A percentile compares a stretch with the other conserved stretches of the same genome.
Conservation (phyloP, 2,888 invertebrate genomes). For the Siphonodentalium dalli region DNA sequence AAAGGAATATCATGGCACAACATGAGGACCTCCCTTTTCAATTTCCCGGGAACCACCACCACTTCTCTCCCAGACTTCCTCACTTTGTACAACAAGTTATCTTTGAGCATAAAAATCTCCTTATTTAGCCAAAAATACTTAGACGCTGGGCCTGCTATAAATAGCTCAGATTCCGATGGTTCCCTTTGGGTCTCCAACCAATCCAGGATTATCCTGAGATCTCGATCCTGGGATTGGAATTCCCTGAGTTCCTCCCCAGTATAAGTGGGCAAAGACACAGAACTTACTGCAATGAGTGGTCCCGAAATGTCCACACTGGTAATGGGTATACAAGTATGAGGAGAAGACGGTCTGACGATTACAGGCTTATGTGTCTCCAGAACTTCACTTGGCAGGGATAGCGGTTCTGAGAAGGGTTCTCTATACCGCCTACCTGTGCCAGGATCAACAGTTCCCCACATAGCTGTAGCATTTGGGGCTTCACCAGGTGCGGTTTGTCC, state of each 20-base stretch:
- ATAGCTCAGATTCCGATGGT: slow-evolving; percentile 4
- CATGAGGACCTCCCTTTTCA: background rate
- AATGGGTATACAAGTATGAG: too few species aligned
- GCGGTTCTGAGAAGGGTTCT: too few species aligned
- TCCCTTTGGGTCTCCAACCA: background rate
- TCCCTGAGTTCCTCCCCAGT: background rate
- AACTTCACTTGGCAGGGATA: too few species aligned
- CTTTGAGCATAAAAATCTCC: background rate
- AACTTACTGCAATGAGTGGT: too few species aligned
- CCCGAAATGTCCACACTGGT: too few species aligned
- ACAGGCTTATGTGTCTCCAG: too few species aligned
- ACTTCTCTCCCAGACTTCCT: background rate
- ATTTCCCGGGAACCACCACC: slow-evolving; percentile 2
- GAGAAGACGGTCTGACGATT: too few species aligned
- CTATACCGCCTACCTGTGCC: too few species aligned
- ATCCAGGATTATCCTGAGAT: background rate
- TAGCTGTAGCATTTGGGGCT: too few species aligned
- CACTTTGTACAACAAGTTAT: background rate
- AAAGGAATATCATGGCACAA: slow-evolving; percentile 2
- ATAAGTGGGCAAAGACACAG: too few species aligned
- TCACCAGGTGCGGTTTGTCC: too few species aligned
- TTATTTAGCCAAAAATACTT: slow-evolving; percentile 4
- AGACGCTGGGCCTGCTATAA: background rate
- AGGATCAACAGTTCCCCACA: too few species aligned
- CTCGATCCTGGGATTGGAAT: background rate